Evolutionary conservation across 2,797 vertebrate genomes (phyloP).

Genomic region (Hephaestus fuliginosus): DNA sequence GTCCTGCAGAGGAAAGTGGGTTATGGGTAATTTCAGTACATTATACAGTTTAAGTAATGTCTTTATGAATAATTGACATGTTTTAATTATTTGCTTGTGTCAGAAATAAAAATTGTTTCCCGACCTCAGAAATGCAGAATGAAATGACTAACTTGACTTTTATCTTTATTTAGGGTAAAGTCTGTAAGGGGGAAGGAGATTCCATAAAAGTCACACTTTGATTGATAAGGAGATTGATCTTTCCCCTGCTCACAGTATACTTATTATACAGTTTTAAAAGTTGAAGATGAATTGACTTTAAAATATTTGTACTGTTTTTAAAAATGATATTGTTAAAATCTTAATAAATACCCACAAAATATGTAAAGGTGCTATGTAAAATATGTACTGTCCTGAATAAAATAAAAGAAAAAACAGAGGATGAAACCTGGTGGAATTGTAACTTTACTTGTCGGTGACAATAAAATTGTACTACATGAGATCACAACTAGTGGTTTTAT

Average conservation of each 20-base stretch:
- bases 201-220: conserved; percentile 14
- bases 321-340: background rate
- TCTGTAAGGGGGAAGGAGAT: conserved; percentile 19
- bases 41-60: background rate
- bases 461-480: background rate
- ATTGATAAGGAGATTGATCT: background rate
- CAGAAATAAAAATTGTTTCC: background rate
- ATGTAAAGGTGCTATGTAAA: background rate
- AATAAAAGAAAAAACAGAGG: background rate
- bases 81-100: conserved; percentile 24
- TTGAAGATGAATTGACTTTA: background rate
- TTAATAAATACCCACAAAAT: conserved; percentile 1
- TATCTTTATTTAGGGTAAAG: conserved; percentile 48
- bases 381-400: background rate
- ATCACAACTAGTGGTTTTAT: background rate
- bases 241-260: background rate
- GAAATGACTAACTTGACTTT: conserved; percentile 17
- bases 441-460: background rate
- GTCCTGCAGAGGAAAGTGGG: background rate
- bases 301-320: background rate
- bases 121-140: background rate
- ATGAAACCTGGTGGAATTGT: background rate
- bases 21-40: background rate
- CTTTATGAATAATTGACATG: background rate
- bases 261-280: background rate